Evolutionary conservation across 2,888 invertebrate species (phyloP), one percentile per base, ranked within the genome.

Genomic region (Aricia artaxerxes): DNA sequence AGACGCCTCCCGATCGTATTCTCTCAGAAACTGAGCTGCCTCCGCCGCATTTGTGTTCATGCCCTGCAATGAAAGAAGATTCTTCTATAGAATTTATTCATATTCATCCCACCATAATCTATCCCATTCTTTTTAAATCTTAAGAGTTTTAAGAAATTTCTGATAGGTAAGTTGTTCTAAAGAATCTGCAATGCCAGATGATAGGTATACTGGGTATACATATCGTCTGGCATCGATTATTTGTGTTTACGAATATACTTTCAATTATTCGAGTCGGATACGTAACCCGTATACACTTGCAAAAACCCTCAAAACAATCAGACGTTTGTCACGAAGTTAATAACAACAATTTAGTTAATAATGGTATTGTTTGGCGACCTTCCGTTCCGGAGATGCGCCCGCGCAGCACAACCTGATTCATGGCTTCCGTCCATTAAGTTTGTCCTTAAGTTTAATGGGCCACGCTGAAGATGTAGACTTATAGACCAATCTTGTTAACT

Each of bases 1-100:
- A 0, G 96, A 95, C 0, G 97, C 97, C 88, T 97, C 97, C 38
- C 95, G 92, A 85, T 97, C 97, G 84, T 96, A 97, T 87, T 97
- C 97, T 4, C 96, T 91, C 0, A 97, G 95, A 85, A 97, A 97
- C 86, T 96, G 96, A 35, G 96, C 90, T 0, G 97, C 97, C 84
- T 97, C 97, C 1, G 95, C 96, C 13, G 96, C 90, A 84, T 97
- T 96, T 31, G 95, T 94, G 86, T 96, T 96, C 53, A 94, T 90
- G 1, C 96, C 96, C 97, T 97, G 88, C 4, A 90, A 88, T 4
- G 0, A 53, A 53, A 57, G 13, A 57, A 57, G 16, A 53, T 13
- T 11, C 53, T 53, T 49, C 9, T 9, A 49, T 35, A 35, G 0
- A 49, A 49, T 7, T 40, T 5, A 40, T 40, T 40, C 40, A 35